Base-by-base conservation (phyloP, 35 echinoderm and acorn worm genomes). In the Apostichopus japonicus region DNA sequence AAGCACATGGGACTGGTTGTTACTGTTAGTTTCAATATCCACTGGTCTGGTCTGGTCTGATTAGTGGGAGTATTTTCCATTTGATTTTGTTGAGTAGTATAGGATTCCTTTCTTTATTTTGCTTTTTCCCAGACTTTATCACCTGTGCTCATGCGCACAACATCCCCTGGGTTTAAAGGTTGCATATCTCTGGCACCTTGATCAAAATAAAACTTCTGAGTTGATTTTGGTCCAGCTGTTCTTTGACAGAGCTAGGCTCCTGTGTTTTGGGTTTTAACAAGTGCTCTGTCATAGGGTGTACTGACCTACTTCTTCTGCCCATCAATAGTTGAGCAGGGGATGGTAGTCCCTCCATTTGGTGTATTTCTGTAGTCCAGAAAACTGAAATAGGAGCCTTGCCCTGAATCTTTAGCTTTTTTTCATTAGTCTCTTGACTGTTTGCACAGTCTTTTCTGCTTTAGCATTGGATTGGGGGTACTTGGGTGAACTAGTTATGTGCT, bases 271-370 rank as follows among this genome's bases (percentile, higher is more conserved):
- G 83, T 56, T 53, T 86, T 11, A 86, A 51, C 1, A 86, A 54
- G 7, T 56, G 7, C 83, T 86, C 55, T 44, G 83, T 1, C 8
- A 51, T 86, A 33, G 83, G 83, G 33, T 33, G 19, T 7, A 21
- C 19, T 57, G 83, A 52, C 33, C 53, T 72, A 52, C 13, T 77
- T 72, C 88, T 90, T 22, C 88, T 9, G 19, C 88, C 72, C 88
- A 90, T 90, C 14, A 90, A 51, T 77, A 76, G 53, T 55, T 90
- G 88, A n/a, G 53, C 21, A 2, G 72, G 88, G 21, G 55, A 86
- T 59, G 83, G 55, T 14, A 86, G 51, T 53, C 83, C 77, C 10
- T 79, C 77, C 23, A 22, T 33, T 33, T 10, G 77, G 77, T 80
- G 78, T 80, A 27, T 80, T 80, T 44, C 78, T 80, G 24, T 80